These are phyloP conservation scores for Rhynchotus rufescens DNA, from an alignment of 2,797 vertebrate species.

Conservation along the genomic window DNA sequence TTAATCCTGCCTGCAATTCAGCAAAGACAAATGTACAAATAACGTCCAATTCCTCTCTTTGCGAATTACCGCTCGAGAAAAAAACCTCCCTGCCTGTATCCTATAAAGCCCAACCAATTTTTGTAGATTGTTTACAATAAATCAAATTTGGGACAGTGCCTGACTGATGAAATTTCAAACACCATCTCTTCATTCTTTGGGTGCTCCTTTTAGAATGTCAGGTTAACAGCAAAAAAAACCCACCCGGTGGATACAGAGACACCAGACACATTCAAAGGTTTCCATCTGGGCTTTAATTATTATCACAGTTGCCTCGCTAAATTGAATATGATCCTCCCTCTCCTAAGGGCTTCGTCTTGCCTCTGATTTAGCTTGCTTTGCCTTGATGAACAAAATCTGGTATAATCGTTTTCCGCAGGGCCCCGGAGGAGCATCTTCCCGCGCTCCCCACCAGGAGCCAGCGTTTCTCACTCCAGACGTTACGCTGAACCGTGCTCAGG, in stretches of 20 bases:
- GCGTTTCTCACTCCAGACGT: constrained; percentile 13
- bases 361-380: constrained; percentile 67
- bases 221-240: constrained; percentile 58
- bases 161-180: constrained; percentile 72
- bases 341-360: constrained; percentile 60
- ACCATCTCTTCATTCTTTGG: constrained; percentile 58
- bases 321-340: constrained; percentile 38
- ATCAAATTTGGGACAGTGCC: constrained; percentile 62
- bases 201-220: constrained; percentile 68
- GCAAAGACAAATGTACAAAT: constrained; percentile 70
- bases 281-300: constrained; percentile 67
- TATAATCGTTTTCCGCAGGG: constrained; percentile 57
- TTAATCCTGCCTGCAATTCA: constrained; percentile 68
- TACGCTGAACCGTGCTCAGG: neutral
- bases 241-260: constrained; percentile 15
- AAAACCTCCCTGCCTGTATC: constrained; percentile 23
- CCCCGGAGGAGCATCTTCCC: constrained; percentile 57
- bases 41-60: constrained; percentile 54
- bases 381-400: constrained; percentile 67
- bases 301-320: constrained; percentile 65
- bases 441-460: neutral
- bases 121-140: constrained; percentile 64
- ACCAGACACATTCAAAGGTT: constrained; percentile 62
- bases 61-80: constrained; percentile 62
- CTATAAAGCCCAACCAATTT: constrained; percentile 51